Evolutionary conservation across 2,797 vertebrate species (phyloP), one percentile per base, ranked within the genome.

Genomic region (Sebastes kiyomatsui): DNA sequence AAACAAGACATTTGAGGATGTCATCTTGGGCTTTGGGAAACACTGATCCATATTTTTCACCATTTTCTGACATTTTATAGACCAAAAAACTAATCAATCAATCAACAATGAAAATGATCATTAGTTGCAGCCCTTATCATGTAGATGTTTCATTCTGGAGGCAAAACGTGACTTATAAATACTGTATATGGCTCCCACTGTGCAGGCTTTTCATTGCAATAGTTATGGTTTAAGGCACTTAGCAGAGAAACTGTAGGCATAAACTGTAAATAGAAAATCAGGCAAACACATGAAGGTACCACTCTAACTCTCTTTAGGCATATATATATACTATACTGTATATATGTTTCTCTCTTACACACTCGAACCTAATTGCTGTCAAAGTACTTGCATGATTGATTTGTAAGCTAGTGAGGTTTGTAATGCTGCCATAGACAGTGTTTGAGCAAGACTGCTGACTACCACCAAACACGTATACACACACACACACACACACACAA

Each of bases 361-460:
- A 56, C 71, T 77, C 12, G 23, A 60, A 73, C 81, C 72, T 90
- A 86, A 88, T 87, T 88, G 87, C 81, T 92, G 69, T 84, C 67
- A 72, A 86, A 83, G 81, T 80, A 86, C 87, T 84, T 67, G 68
- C 66, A 66, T 88, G 90, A 92, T 92, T 89, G 93, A 92, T 94
- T 82, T 81, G 72, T 52, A 59, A 79, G 82, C 75, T 49, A 75
- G 70, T 38, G 75, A 82, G 82, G 86, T 83, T 76, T 87, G 73
- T 90, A 88, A 87, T 81, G 84, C 75, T 81, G 88, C 85, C 72
- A 86, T 88, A 81, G 86, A 93, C 82, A 80, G 58, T 87, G 87
- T 91, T 88, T 76, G 64, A 85, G 77, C 60, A 83, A 88, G 84
- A 92, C 81, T 89, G 93, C 93, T 94, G 93, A 95, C 87, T 85